Percentiles rank a stretch among this genome's conserved stretches.
Evolutionary conservation across 2,888 invertebrate species (phyloP).

Genomic region (Aphidius colemani): DNA sequence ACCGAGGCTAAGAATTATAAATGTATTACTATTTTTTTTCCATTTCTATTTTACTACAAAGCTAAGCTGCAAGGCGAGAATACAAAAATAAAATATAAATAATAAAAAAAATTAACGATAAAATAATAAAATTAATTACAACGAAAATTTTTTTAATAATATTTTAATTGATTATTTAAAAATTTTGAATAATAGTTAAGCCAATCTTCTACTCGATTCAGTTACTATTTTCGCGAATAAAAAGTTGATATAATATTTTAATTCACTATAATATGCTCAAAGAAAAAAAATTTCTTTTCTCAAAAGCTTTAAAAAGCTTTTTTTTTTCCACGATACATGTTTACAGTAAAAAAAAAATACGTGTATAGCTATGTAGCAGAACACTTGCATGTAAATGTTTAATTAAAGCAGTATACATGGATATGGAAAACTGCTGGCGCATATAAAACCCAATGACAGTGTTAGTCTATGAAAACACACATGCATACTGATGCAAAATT

Average conservation of each 20-base stretch:
- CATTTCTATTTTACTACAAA: neutral
- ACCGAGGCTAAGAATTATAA: conserved; percentile 5
- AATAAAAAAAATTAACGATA: no score
- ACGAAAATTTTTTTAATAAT: no score
- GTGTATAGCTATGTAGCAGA: conserved; percentile 16
- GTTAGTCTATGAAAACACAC: conserved; percentile 24
- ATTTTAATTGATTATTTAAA: no score
- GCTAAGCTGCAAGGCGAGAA: neutral
- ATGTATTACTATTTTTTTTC: neutral
- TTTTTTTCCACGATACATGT: neutral
- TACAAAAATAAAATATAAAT: no score
- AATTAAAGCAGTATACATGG: conserved; percentile 44
- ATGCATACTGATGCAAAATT: no score
- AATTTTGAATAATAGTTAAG: no score
- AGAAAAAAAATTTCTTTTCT: no score
- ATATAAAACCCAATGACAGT: conserved; percentile 25
- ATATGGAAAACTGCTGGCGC: conserved; percentile 8
- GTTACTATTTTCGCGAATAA: no score
- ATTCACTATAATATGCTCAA: no score
- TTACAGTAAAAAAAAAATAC: conserved; percentile 6
- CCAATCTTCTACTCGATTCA: no score
- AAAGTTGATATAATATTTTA: no score
- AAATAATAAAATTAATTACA: no score
- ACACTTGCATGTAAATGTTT: conserved; percentile 52
- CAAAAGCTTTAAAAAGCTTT: conserved; percentile 3